Evolutionary conservation across 2,888 invertebrate species (phyloP), one percentile per base, ranked within the genome.

Genomic region (Campoplex capitator): DNA sequence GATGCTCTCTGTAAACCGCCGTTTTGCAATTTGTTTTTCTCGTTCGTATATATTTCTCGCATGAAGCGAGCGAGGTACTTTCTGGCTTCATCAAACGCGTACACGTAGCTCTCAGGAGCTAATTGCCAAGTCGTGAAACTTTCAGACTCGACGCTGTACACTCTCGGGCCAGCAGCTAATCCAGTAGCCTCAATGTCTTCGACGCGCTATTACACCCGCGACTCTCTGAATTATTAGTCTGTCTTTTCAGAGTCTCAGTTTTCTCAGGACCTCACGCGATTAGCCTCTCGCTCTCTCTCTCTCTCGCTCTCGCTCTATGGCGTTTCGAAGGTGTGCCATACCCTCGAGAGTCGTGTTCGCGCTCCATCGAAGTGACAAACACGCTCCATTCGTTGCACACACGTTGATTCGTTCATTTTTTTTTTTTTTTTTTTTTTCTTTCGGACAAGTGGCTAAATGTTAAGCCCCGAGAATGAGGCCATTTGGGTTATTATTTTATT

Each of bases 101-200:
- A 48, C 62, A 32, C 62, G 32, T 80, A 70, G 42, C 32, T 35
- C 71, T 71, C 16, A n/a, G n/a, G n/a, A 48, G 28, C 65, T 83
- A 83, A 83, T 83, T 83, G 75, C 76, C 58, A 70, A 76, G 68
- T 76, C 68, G 45, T 13, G 82, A 83, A 83, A 83, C 81, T 75
- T 82, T 82, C 81, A 54, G 67, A 23, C 23, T 23, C 23, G 0
- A 23, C 23, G 48, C 62, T 62, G 76, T 23, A 48, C 38, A 75
- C 58, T 45, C 67, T 68, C 68, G 73, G 65, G 42, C 45, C 58
- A 58, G 42, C 35, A 68, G 58, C 35, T 45, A 68, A 83, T 83
- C 48, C 68, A 48, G 82, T 83, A 76, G 82, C 75, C 45, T 70
- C 70, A 18, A 58, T 54, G 38, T 18, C 28, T 32, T 65, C 45